These are phyloP conservation scores for Brachymystax lenok DNA, from an alignment of 2,797 vertebrate species.

Conservation along the genomic window DNA sequence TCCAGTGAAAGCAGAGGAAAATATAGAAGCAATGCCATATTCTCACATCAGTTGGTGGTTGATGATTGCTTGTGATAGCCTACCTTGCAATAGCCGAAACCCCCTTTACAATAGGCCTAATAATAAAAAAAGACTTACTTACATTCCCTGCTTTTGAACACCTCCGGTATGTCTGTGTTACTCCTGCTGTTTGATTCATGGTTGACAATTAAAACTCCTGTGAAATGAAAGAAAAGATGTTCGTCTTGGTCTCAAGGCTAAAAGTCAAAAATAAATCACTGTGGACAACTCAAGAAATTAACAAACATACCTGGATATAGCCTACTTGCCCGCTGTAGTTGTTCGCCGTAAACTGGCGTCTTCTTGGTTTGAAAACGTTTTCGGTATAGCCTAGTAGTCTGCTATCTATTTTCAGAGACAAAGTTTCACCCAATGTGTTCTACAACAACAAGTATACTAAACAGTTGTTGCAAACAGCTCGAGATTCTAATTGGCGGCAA, in stretches of 20 bases:
- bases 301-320: not conserved
- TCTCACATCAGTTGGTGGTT: not conserved
- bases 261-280: not conserved
- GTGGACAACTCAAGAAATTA: not conserved
- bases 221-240: not conserved
- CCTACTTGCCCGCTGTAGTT: not conserved
- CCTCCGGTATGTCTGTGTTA: constrained; percentile 84
- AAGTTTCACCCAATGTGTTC: constrained; percentile 32
- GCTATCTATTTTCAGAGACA: constrained; percentile 7
- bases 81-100: not conserved
- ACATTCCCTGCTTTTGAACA: constrained; percentile 91
- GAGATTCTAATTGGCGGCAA: constrained; percentile 15
- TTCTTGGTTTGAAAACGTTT: constrained; percentile 6
- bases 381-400: not conserved
- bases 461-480: constrained; percentile 13
- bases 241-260: not conserved
- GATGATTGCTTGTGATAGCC: not conserved
- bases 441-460: constrained; percentile 13
- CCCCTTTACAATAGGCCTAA: not conserved
- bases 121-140: constrained; percentile 64
- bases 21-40: not conserved
- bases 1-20: not conserved
- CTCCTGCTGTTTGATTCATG: constrained; percentile 97
- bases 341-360: not conserved
- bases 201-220: constrained; percentile 28